Evolutionary conservation across 2,888 invertebrate genomes (phyloP).

Genomic region (Melanotus villosus): DNA sequence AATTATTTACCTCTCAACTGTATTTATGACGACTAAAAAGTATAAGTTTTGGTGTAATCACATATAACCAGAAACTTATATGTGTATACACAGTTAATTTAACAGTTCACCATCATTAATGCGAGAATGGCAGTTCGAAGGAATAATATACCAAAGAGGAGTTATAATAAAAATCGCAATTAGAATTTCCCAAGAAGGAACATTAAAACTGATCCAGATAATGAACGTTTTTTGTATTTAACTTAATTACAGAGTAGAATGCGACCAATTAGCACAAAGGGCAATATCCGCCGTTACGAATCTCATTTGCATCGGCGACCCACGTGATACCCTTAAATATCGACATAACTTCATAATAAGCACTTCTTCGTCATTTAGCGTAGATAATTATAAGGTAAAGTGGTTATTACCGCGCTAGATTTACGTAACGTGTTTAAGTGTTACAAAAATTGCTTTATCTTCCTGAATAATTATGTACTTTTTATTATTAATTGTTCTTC

Average conservation of each 20-base stretch:
- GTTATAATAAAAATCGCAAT: too few species aligned
- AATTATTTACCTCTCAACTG: too few species aligned
- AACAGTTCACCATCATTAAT: too few species aligned
- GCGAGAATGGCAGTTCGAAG: too few species aligned
- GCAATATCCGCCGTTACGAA: constrained; percentile 34
- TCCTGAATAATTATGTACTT: not conserved
- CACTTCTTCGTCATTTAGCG: constrained; percentile 34
- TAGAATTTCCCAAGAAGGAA: not conserved
- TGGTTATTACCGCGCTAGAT: constrained; percentile 30
- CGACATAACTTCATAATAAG: constrained; percentile 37
- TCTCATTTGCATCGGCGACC: constrained; percentile 33
- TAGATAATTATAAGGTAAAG: constrained; percentile 30
- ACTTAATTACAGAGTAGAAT: constrained; percentile 31
- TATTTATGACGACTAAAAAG: too few species aligned
- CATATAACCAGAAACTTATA: too few species aligned
- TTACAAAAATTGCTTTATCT: constrained; percentile 30
- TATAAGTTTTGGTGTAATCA: too few species aligned
- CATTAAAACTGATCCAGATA: constrained; percentile 1
- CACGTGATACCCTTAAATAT: constrained; percentile 33
- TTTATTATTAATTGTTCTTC: too few species aligned
- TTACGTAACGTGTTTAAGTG: constrained; percentile 27
- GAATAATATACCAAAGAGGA: too few species aligned
- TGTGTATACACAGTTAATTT: too few species aligned
- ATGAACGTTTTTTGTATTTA: constrained; percentile 19
- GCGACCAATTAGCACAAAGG: constrained; percentile 27